These are phyloP conservation scores for Botia kubotai DNA, from an alignment of 2,797 vertebrate genomes.

Conservation along the genomic window DNA sequence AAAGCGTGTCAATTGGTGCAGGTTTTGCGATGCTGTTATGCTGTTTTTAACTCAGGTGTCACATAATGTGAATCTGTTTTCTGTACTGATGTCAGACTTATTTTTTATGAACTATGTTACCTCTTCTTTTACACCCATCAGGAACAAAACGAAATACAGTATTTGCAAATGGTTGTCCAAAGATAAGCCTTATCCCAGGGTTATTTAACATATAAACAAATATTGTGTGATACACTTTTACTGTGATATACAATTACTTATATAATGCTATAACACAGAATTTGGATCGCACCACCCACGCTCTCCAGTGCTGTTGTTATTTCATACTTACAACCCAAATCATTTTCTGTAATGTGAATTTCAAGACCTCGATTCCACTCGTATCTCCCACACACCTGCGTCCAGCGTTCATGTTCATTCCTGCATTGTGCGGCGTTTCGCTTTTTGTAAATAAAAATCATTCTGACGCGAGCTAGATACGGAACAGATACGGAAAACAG, in stretches of 20 bases:
- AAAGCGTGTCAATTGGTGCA: too few species aligned
- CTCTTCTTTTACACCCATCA: neutral
- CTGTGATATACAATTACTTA: too few species aligned
- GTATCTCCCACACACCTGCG: constrained; percentile 16
- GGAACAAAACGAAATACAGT: neutral
- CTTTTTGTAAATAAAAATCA: neutral
- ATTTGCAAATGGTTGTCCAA: neutral
- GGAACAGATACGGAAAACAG: constrained; percentile 13
- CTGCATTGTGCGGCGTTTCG: neutral
- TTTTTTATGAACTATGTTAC: too few species aligned
- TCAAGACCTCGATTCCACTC: neutral
- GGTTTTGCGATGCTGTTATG: too few species aligned
- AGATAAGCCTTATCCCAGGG: neutral
- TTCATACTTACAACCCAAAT: neutral
- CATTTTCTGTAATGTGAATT: constrained; percentile 3
- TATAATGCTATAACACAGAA: too few species aligned
- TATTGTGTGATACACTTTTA: neutral
- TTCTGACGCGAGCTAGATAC: neutral
- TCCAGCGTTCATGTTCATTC: constrained; percentile 1
- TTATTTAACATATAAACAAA: neutral
- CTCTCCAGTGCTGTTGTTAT: neutral
- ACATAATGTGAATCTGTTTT: neutral
- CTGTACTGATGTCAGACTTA: neutral
- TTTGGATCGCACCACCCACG: neutral
- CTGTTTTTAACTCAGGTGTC: neutral